A percentile compares a stretch with the other conserved stretches of the same genome.
Conservation (phyloP, 2,113 vertebrate genomes). For the Dissostichus mawsoni region DNA sequence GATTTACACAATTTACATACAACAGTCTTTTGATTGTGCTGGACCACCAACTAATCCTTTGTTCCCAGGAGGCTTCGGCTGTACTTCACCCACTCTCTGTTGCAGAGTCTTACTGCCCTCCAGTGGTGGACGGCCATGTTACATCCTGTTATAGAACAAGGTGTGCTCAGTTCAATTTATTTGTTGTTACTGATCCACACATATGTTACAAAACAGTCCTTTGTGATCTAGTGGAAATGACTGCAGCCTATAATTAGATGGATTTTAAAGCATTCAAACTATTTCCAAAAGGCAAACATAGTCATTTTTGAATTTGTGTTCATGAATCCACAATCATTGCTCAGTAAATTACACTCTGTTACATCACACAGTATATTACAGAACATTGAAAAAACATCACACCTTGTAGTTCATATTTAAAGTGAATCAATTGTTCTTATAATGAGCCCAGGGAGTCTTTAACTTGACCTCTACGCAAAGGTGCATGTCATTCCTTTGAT, state of each 20-base stretch:
- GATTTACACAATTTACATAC: slow-evolving; percentile 77
- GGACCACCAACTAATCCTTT: slow-evolving; percentile 80
- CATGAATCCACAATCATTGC: not conserved
- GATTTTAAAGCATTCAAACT: not conserved
- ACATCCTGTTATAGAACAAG: not conserved
- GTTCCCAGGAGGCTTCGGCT: slow-evolving; percentile 62
- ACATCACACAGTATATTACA: not conserved
- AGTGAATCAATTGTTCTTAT: not conserved
- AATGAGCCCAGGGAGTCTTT: not conserved
- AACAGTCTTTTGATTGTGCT: slow-evolving; percentile 70
- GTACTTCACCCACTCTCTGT: slow-evolving; percentile 2
- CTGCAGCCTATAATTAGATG: not conserved
- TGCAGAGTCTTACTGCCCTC: slow-evolving; percentile 69
- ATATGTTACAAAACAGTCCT: not conserved
- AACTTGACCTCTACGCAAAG: not conserved
- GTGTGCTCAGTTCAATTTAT: not conserved
- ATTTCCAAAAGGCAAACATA: not conserved
- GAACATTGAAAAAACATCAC: not conserved
- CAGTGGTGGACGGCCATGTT: slow-evolving; percentile 46
- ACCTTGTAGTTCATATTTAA: too few relatives aligned
- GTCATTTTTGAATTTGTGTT: not conserved
- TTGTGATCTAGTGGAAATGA: not conserved
- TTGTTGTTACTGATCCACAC: not conserved
- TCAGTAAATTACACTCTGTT: not conserved
- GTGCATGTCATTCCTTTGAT: not conserved